Conservation (phyloP, 2,797 vertebrate species). For the Serranus cabrilla region DNA sequence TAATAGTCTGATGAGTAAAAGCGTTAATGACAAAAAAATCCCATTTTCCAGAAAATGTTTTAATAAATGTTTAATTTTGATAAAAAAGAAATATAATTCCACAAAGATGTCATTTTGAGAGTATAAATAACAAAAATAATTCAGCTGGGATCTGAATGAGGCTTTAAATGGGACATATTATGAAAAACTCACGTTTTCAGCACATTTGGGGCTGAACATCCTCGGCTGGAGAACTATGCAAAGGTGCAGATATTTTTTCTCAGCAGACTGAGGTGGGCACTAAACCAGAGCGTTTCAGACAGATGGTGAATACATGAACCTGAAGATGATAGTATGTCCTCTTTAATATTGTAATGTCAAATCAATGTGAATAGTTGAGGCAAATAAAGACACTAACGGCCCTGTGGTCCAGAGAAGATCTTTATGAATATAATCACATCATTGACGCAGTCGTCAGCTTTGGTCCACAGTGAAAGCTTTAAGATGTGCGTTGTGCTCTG, state of each 20-base stretch:
- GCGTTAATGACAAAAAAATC: neutral
- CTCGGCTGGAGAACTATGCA: no score
- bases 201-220: no score
- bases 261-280: no score
- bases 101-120: conserved; percentile 32
- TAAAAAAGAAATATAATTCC: conserved; percentile 34
- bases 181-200: no score
- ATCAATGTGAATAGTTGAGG: conserved; percentile 17
- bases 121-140: conserved; percentile 44
- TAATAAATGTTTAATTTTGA: conserved; percentile 22
- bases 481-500: neutral
- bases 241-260: no score
- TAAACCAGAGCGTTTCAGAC: no score
- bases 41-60: conserved; percentile 18
- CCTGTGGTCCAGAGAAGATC: conserved; percentile 1
- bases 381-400: conserved; percentile 8
- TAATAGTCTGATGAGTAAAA: neutral
- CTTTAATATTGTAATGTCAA: conserved; percentile 16
- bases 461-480: conserved; percentile 4
- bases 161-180: conserved; percentile 2
- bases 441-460: conserved; percentile 15
- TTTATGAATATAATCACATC: conserved; percentile 9
- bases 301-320: no score
- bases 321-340: no score
- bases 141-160: conserved; percentile 14